Base-by-base conservation (phyloP, 2,888 invertebrate species). In the Lacanobia oleracea region DNA sequence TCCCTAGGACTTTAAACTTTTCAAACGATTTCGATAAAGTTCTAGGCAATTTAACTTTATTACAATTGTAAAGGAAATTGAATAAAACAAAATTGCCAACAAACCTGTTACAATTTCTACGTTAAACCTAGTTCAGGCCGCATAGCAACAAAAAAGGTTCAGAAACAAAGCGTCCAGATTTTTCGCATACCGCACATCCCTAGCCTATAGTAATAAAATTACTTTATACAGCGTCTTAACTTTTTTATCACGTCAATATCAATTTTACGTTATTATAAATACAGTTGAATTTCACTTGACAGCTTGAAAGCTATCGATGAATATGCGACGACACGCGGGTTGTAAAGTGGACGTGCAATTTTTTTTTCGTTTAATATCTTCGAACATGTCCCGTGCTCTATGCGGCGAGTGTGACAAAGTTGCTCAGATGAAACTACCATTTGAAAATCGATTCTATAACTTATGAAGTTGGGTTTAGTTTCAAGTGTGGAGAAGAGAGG, bases 341-440 rank as follows among this genome's bases (percentile, higher is more conserved):
- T 88, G 90, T 90, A 74, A 82, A 83, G 62, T 78, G 89, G 88
- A 90, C 87, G 84, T 80, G 85, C 87, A 81, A 75, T 89, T 91
- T 91, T 89, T 88, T 64, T 63, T 85, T 33, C 85, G 76, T 87
- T 83, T 90, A 90, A 89, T 90, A 89, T 88, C 90, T 90, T 83
- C 82, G 88, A 87, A 91, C 92, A 92, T 91, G 92, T 91, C 89
- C 85, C 84, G 93, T 93, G 92, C 91, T 84, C 90, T 93, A 93
- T 93, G 92, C 91, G 86, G 87, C 84, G 85, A 86, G 83, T 87
- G 86, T 85, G 86, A 88, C 88, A 87, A 88, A 86, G 86, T 86
- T 85, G 85, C 79, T 72, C 74, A 76, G 50, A 74, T 50, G 50
- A n/a, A 37, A 56, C 7, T 57, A 56, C 7, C 60, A 67, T 70